Evolutionary conservation across 2,888 invertebrate genomes (phyloP), one percentile per base, ranked within the genome.

Genomic region (Lithophane socia): DNA sequence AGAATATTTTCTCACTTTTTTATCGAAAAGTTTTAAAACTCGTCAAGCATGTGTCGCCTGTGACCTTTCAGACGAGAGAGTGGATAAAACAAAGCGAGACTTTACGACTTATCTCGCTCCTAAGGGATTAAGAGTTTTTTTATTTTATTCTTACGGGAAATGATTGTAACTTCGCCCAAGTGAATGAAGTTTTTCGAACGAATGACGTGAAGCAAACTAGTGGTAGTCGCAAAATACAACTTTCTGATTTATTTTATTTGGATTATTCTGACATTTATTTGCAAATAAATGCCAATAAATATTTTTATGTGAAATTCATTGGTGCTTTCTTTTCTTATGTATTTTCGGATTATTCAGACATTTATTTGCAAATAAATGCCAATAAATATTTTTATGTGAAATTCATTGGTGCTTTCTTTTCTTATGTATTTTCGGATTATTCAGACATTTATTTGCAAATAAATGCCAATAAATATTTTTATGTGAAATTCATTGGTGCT

Each of bases 31-130:
- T 88, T 88, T 83, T 71, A 9, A 60, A 80, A 82, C 80, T 87
- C 80, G 82, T 82, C 87, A 84, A 67, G 74, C 80, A 82, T 85
- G 83, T 90, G 86, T 83, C 87, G 83, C 78, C 80, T 88, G 85
- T 83, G 86, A 88, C 85, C 85, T 88, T 75, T 83, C 84, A 67
- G 71, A 77, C 54, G 75, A 42, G 75, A 79, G 77, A 81, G 52
- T 83, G 63, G 73, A 82, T 83, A 75, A 86, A 84, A 87, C 85
- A 88, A 85, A 80, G 72, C 73, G 67, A 71, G 68, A 64, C 58
- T 85, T 85, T 80, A 73, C 75, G 76, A 87, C 84, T 83, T 85
- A 82, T 82, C 75, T 76, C 47, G 49, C 42, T 60, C 84, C 79
- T 66, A n/a, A 1, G 83, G 80, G 84, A 80, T 77, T 82, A 74